Percentiles rank a stretch among this genome's conserved stretches.
phyloP scores from a whole-genome alignment of 2,797 vertebrate genomes.

The Alca torda region DNA sequence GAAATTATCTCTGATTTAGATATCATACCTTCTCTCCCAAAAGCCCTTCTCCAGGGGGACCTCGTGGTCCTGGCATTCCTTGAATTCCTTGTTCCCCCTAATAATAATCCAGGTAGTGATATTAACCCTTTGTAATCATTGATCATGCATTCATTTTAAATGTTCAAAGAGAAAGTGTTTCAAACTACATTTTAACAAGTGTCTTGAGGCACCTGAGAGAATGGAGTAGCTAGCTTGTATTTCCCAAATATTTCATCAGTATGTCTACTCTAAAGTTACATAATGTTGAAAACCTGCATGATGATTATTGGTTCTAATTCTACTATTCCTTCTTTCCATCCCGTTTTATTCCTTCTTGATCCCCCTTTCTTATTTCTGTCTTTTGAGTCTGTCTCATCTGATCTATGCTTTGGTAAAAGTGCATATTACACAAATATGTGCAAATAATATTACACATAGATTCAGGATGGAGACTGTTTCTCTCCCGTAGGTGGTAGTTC shows the following conservation, averaged over 20 bases:
- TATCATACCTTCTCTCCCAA: slow-evolving; percentile 85
- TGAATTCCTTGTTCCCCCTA: slow-evolving; percentile 89
- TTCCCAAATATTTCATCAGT: not conserved
- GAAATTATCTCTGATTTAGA: not conserved
- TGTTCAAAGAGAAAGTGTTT: not conserved
- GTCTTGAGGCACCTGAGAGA: not conserved
- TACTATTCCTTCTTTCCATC: not conserved
- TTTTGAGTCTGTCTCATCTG: not conserved
- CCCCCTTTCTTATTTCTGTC: not conserved
- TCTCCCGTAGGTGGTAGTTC: not conserved
- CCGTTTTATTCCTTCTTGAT: not conserved
- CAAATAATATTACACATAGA: not conserved
- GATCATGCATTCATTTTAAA: not conserved
- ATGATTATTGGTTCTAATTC: not conserved
- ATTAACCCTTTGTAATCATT: slow-evolving; percentile 10
- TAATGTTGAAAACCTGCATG: not conserved
- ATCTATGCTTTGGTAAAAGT: not conserved
- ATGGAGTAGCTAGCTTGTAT: not conserved
- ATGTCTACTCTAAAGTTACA: not conserved
- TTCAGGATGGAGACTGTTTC: not conserved
- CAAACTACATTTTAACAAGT: not conserved
- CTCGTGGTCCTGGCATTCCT: slow-evolving; percentile 88
- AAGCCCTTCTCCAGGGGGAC: slow-evolving; percentile 86
- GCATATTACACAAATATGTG: not conserved
- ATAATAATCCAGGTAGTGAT: slow-evolving; percentile 24